Base-by-base conservation (phyloP, 2,888 invertebrate genomes). In the Fragum sueziense region DNA sequence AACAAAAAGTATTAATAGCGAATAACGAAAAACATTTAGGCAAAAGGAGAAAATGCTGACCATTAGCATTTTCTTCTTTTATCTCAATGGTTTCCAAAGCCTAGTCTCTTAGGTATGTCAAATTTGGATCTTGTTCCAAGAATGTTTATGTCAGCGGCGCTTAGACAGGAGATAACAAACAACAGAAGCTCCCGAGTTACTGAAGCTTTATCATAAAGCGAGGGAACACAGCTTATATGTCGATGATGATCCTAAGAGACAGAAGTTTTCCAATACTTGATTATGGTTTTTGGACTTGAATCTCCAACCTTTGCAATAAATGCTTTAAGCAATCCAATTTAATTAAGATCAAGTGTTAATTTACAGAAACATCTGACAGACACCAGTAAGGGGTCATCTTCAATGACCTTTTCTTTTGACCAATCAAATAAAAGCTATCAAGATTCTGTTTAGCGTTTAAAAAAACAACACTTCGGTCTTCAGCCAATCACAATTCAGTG, bases 131-230 rank as follows among this genome's bases (percentile, higher is more conserved):
- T n/a, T n/a, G n/a, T n/a, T n/a, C 17, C 17, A 47, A 47, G 17
- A 20, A 1, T 47, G 47, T 6, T 17, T 17, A 0, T 91, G 91
- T 75, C 90, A 89, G 85, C 86, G 90, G 34, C 88, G 89, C 62
- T 85, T 91, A 29, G 91, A 91, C 80, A 90, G 90, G 70, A 70
- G 88, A 51, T 78, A 79, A 9, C 88, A 89, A 69, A 88, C 88
- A 0, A 74, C 86, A 3, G 88, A 91, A 70, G 90, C 90, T 7
- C 76, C 89, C 29, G 88, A 89, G 47, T 76, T 91, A n/a, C 82
- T 91, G 14, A 85, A 86, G 47, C 82, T 91, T 29, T 91, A 90
- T 79, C 90, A 90, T 72, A 86, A 82, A 29, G 87, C 90, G 3
- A 80, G 88, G 25, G 86, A 89, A 70, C 77, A 80, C 70, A 88